Conservation (phyloP, 2,888 invertebrate species). For the Tethea ocularis region DNA sequence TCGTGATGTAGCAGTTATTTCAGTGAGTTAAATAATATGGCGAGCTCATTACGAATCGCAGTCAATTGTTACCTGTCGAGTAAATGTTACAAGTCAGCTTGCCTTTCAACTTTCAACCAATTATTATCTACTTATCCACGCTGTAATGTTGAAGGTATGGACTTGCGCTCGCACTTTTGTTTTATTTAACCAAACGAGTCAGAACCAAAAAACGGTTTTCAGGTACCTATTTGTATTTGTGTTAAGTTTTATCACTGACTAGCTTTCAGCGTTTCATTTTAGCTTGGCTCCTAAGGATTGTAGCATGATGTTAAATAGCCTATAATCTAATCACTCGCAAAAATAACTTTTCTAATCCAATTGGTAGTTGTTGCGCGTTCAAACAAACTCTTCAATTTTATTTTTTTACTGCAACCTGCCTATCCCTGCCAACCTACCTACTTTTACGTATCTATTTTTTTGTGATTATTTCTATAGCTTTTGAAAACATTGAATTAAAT, state of each 20-base stretch:
- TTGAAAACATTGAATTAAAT: too few species aligned
- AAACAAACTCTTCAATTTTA: too few species aligned
- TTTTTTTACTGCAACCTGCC: too few species aligned
- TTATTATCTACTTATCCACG: slow-evolving; percentile 8
- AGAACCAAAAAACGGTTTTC: not conserved
- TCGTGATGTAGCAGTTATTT: slow-evolving; percentile 37
- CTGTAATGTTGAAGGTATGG: slow-evolving; percentile 14
- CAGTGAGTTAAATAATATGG: not conserved
- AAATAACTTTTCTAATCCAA: too few species aligned
- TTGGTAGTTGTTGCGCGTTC: too few species aligned
- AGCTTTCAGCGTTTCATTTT: too few species aligned
- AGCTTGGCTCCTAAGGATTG: too few species aligned
- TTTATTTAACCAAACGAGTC: not conserved
- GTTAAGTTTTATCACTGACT: not conserved
- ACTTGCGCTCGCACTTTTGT: slow-evolving; percentile 32
- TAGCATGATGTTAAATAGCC: too few species aligned
- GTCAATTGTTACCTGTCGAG: slow-evolving; percentile 3
- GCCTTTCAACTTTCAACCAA: slow-evolving; percentile 10
- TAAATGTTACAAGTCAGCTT: slow-evolving; percentile 8
- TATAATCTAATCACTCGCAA: too few species aligned
- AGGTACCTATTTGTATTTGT: not conserved
- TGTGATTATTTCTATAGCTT: too few species aligned
- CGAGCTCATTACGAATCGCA: slow-evolving; percentile 31
- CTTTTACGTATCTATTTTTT: too few species aligned
- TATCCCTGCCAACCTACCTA: too few species aligned